phyloP scores from a whole-genome alignment of 2,113 vertebrate genomes.

The Marcusenius ussheri region DNA sequence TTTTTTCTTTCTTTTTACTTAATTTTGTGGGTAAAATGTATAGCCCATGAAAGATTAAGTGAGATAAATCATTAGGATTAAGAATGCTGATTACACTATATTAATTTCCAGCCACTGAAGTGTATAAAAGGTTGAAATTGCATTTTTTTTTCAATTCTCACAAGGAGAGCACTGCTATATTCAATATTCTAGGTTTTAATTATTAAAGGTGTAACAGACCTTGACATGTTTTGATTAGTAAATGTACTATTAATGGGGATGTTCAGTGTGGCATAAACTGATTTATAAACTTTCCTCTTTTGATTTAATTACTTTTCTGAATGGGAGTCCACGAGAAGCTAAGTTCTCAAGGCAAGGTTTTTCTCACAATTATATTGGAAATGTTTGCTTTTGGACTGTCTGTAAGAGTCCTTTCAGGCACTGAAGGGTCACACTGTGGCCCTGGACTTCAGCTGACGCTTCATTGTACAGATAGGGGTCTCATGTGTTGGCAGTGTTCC shows the following conservation, averaged over 20 bases:
- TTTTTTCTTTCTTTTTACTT: neutral
- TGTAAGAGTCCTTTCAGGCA: neutral
- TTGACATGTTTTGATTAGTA: neutral
- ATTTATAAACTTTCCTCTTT: neutral
- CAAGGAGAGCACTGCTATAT: neutral
- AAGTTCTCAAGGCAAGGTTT: neutral
- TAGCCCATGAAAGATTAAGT: neutral
- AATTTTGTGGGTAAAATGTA: neutral
- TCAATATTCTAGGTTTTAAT: neutral
- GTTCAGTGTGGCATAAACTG: neutral
- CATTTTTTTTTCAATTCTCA: neutral
- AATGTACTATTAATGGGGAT: neutral
- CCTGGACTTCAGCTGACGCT: neutral
- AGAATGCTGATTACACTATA: neutral
- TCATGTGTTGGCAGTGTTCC: neutral
- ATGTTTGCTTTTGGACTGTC: neutral
- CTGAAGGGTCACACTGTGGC: neutral
- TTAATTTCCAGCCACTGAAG: neutral
- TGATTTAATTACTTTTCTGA: neutral
- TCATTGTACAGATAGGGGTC: neutral
- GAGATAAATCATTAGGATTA: neutral
- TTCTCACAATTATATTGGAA: neutral
- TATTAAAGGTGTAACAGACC: neutral
- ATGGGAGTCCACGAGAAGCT: neutral
- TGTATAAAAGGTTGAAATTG: neutral